These are phyloP conservation scores for Cettia cetti DNA, from an alignment of 2,113 vertebrate genomes.

Conservation along the genomic window DNA sequence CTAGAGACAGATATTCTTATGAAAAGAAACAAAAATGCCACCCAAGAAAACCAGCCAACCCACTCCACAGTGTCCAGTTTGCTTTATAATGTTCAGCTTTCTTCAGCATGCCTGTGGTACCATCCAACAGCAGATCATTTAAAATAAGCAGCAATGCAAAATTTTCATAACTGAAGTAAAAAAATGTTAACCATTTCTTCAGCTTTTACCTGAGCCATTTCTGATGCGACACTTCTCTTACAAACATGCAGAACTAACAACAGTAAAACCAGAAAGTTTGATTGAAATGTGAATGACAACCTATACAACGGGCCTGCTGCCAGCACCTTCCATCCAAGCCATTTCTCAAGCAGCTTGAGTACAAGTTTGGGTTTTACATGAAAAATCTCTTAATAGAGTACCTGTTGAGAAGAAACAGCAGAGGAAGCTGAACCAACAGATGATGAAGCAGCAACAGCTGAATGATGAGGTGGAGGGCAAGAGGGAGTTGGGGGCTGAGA, in stretches of 20 bases:
- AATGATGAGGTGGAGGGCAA: conserved; percentile 74
- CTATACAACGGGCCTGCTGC: not conserved
- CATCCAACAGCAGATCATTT: not conserved
- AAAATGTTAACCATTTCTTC: not conserved
- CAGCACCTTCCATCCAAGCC: not conserved
- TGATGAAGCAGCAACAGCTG: conserved; percentile 74
- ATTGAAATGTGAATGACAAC: not conserved
- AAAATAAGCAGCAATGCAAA: not conserved
- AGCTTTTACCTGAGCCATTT: not conserved
- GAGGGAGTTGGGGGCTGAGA: conserved; percentile 68
- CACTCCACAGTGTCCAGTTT: not conserved
- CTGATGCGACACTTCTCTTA: not conserved
- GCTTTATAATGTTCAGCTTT: not conserved
- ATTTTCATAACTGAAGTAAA: not conserved
- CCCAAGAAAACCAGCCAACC: not conserved
- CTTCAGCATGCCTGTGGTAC: not conserved
- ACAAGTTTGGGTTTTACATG: not conserved
- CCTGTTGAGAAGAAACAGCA: conserved; percentile 74
- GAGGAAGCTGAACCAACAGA: conserved; percentile 61
- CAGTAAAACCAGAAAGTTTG: not conserved
- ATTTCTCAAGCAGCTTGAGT: not conserved
- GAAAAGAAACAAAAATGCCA: not conserved
- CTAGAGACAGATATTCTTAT: not conserved
- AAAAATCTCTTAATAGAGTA: conserved; percentile 59
- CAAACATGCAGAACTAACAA: not conserved